Percentiles rank a stretch among this genome's conserved stretches.
phyloP scores from a whole-genome alignment of 2,888 invertebrate species.

The Allophyes oxyacanthae region DNA sequence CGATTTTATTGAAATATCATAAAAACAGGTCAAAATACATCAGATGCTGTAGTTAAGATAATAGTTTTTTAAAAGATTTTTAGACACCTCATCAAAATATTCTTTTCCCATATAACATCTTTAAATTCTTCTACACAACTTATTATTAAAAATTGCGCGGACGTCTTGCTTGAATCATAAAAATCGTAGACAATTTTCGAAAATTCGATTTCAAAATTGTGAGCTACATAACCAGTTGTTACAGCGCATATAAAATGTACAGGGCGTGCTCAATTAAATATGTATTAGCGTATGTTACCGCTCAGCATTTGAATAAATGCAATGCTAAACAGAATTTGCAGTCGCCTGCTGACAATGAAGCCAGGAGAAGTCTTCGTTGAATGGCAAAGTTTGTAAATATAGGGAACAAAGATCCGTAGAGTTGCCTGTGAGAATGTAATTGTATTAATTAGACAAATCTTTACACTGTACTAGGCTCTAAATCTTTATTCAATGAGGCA shows the following conservation, averaged over 20 bases:
- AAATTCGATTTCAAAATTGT: constrained; percentile 59
- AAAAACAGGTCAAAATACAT: too few relatives aligned
- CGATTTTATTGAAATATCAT: too few relatives aligned
- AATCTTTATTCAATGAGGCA: constrained; percentile 55
- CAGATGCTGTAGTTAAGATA: too few relatives aligned
- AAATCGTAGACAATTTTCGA: constrained; percentile 11
- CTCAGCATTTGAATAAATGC: constrained; percentile 74
- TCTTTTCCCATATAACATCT: too few relatives aligned
- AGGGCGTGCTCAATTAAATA: constrained; percentile 83
- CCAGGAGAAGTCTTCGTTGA: constrained; percentile 56
- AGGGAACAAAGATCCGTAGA: constrained; percentile 52
- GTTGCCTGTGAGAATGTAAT: constrained; percentile 52
- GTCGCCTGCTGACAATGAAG: constrained; percentile 59
- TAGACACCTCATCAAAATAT: too few relatives aligned
- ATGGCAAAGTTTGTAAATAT: constrained; percentile 61
- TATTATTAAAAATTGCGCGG: too few relatives aligned
- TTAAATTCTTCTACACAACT: too few relatives aligned
- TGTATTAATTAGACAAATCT: constrained; percentile 58
- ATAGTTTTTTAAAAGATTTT: too few relatives aligned
- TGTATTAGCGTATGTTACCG: constrained; percentile 80
- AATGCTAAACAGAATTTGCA: constrained; percentile 70
- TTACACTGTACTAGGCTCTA: constrained; percentile 38
- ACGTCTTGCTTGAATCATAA: too few relatives aligned
- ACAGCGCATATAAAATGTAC: constrained; percentile 70
- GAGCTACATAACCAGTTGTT: constrained; percentile 66